These are phyloP conservation scores for Cotesia vestalis DNA, from an alignment of 1,140 invertebrate species.

Conservation along the genomic window DNA sequence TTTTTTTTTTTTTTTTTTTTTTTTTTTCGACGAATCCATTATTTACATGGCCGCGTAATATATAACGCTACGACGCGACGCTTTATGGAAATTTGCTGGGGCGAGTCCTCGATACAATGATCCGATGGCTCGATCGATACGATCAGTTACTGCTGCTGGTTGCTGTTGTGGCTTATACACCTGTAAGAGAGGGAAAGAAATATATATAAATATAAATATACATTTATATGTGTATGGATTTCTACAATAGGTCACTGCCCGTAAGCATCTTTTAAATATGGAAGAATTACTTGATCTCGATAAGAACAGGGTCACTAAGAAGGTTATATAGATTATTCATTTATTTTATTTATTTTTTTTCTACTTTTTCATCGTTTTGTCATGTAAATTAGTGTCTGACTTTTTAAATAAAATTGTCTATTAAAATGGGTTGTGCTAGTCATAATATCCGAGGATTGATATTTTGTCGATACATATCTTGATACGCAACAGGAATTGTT, in stretches of 20 bases:
- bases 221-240: too few species aligned
- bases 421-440: too few species aligned
- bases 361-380: too few species aligned
- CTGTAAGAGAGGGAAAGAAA: slow-evolving; percentile 11
- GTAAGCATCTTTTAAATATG: slow-evolving; percentile 8
- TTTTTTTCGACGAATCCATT: slow-evolving; percentile 9
- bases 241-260: neutral
- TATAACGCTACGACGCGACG: slow-evolving; percentile 8
- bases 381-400: too few species aligned
- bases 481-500: too few species aligned
- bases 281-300: too few species aligned
- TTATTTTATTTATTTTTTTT: too few species aligned
- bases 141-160: neutral
- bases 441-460: too few species aligned
- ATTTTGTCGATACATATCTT: too few species aligned
- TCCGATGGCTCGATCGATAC: slow-evolving; percentile 16
- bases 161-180: neutral
- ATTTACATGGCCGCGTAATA: neutral
- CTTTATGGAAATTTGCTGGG: slow-evolving; percentile 12
- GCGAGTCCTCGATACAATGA: slow-evolving; percentile 18
- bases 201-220: neutral
- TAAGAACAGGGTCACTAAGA: too few species aligned
- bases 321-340: too few species aligned
- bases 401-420: too few species aligned
- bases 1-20: neutral